Base-by-base conservation (phyloP, 1,140 invertebrate species). In the Drosophila leontia region DNA sequence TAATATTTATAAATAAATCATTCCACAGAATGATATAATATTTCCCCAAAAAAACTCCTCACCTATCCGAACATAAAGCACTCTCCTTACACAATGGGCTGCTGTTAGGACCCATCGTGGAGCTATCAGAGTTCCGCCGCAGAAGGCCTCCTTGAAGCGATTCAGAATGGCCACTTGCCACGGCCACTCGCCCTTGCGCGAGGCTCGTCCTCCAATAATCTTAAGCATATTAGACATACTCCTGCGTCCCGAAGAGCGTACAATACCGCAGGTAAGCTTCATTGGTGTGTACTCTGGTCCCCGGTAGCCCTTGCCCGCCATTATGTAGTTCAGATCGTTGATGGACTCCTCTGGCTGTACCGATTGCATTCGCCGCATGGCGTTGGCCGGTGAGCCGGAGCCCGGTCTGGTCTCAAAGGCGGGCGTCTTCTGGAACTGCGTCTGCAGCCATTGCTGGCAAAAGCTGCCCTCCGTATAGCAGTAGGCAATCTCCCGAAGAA, bases 161-260 rank as follows among this genome's bases (percentile, higher is more conserved):
- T 98, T 98, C 29, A 98, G 93, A 17, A 99, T 95, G 42, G 97
- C 97, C 17, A 98, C 97, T 94, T 98, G 96, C 98, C 98, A 99
- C 0, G 97, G 97, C 98, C 98, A 99, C 82, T 96, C 96, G 11
- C 97, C 96, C 70, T 95, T 95, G 6, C 93, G 92, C 0, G 97
- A 94, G 56, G 97, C 96, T 48, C 95, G 94, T 0, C 98, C 98
- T 0, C 98, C 98, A 48, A 99, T 97, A 34, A 99, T 98, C 75
- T 96, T 95, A 39, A 96, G 90, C 94, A 95, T 95, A 48, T 94
- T 81, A 17, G 93, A 87, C 91, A 94, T 91, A 70, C 92, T 93
- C 15, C 87, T 80, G 45, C 87, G 56, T 5, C 60, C 92, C 63
- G 39, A 80, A 19, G 92, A 88, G 2, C 81, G 78, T 0, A 81